Conservation (phyloP, 2,797 vertebrate species). For the Cottoperca gobio region DNA sequence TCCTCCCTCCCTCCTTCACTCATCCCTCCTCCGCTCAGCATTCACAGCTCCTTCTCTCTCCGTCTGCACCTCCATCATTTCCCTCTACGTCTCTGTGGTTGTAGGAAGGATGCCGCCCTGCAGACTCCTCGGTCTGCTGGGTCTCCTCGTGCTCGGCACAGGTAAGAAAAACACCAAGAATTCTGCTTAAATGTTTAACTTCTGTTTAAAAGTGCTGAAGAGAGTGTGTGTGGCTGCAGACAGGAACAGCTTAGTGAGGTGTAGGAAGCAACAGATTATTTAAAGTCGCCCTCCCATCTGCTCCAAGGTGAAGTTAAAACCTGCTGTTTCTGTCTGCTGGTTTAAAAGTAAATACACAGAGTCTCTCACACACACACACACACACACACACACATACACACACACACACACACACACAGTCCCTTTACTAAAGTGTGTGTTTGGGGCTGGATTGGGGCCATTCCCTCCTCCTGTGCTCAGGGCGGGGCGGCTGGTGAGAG, state of each 20-base stretch:
- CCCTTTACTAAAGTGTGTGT: background rate
- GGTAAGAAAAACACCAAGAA: conserved; percentile 66
- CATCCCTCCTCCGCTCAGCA: conserved; percentile 25
- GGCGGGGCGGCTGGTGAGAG: conserved; percentile 38
- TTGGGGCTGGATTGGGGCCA: conserved; percentile 37
- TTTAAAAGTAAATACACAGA: conserved; percentile 13
- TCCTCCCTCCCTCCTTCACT: conserved; percentile 23
- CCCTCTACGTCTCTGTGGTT: background rate
- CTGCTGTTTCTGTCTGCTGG: conserved; percentile 4
- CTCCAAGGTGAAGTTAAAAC: background rate
- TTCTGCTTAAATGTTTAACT: fast-evolving
- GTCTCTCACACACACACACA: background rate
- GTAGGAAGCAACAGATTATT: conserved; percentile 39
- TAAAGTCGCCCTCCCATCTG: conserved; percentile 11
- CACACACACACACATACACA: background rate
- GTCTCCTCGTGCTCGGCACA: conserved; percentile 73
- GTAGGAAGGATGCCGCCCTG: conserved; percentile 66
- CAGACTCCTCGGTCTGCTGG: conserved; percentile 66
- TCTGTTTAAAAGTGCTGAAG: background rate
- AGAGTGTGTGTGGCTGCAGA: conserved; percentile 3
- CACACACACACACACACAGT: background rate
- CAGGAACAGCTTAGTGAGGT: conserved; percentile 18
- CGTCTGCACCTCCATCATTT: background rate
- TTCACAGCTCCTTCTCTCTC: conserved; percentile 23
- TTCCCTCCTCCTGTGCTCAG: conserved; percentile 20